Conservation (phyloP, 2,888 invertebrate genomes). For the Morinoia aosen region DNA sequence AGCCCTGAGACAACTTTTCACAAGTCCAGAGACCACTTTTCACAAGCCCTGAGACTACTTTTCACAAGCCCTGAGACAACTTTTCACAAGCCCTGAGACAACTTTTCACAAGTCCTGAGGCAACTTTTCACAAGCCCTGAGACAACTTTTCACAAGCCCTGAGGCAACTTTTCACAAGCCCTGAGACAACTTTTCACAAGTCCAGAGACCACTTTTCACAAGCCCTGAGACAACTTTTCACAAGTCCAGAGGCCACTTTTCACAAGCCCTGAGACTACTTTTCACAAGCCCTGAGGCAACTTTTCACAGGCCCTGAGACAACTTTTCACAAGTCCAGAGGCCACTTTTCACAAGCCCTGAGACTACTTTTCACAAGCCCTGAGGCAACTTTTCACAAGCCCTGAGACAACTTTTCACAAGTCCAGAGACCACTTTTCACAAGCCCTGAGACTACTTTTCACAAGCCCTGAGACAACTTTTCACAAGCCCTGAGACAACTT, state of each 20-base stretch:
- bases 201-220: too few species aligned
- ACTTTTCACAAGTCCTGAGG: too few species aligned
- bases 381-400: too few species aligned
- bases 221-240: not conserved
- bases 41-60: too few species aligned
- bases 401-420: not conserved
- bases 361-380: not conserved
- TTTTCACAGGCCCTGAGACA: too few species aligned
- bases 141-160: not conserved
- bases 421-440: not conserved
- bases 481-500: too few species aligned
- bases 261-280: not conserved
- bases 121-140: too few species aligned
- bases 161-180: not conserved
- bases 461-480: too few species aligned
- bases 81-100: not conserved
- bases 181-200: not conserved
- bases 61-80: not conserved
- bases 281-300: too few species aligned
- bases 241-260: not conserved
- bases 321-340: not conserved
- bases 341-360: not conserved
- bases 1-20: not conserved
- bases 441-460: not conserved
- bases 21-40: too few species aligned